phyloP scores from a whole-genome alignment of 2,797 vertebrate species.

The Epinephelus awoara region DNA sequence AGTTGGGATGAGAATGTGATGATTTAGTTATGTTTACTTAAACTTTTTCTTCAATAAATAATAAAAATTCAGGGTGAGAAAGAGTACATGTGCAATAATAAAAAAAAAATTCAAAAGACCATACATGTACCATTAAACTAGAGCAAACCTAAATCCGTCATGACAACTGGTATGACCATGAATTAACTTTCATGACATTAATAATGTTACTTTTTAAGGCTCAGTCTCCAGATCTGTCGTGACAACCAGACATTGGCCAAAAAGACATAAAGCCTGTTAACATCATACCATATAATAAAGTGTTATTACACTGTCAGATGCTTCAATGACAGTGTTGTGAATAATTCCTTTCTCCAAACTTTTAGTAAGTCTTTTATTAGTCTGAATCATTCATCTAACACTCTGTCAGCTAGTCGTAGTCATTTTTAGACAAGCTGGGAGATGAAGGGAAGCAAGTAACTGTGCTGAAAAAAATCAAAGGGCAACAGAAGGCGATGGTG shows the following conservation, averaged over 20 bases:
- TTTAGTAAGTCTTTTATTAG: slow-evolving; percentile 45
- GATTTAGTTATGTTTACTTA: background rate
- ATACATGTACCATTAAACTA: background rate
- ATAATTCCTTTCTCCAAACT: slow-evolving; percentile 37
- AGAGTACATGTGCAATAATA: background rate
- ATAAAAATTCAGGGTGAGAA: background rate
- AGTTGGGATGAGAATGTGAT: too few species aligned
- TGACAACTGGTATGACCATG: background rate
- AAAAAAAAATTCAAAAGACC: background rate
- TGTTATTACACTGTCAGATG: slow-evolving; percentile 16
- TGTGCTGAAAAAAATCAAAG: slow-evolving; percentile 53
- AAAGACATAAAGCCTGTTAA: background rate
- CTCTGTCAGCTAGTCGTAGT: slow-evolving; percentile 23
- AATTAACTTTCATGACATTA: background rate
- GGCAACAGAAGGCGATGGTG: slow-evolving; percentile 54
- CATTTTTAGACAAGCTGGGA: slow-evolving; percentile 47
- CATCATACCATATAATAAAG: slow-evolving; percentile 5
- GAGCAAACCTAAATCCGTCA: background rate
- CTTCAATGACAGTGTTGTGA: slow-evolving; percentile 14
- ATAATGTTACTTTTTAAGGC: background rate
- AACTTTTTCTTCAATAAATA: background rate
- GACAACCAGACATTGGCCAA: slow-evolving; percentile 1
- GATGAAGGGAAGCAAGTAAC: slow-evolving; percentile 47
- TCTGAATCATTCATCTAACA: slow-evolving; percentile 36
- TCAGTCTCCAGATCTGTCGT: background rate